Conservation (phyloP, 2,113 vertebrate genomes). For the Ctenomys sociabilis region DNA sequence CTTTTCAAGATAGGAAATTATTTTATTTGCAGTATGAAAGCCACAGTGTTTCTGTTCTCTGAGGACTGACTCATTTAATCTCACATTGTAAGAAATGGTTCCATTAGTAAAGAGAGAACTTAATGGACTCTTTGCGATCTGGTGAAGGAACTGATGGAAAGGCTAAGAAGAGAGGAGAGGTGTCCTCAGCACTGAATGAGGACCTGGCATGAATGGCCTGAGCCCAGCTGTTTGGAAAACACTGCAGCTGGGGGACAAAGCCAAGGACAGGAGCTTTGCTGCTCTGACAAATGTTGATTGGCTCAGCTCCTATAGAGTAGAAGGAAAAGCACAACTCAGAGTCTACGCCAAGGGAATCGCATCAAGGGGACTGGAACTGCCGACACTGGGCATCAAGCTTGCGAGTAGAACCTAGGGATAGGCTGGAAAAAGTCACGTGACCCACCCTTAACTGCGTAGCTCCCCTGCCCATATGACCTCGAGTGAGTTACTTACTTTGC, state of each 20-base stretch:
- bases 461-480: not conserved
- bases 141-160: not conserved
- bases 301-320: not conserved
- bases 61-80: not conserved
- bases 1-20: constrained; percentile 46
- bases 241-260: not conserved
- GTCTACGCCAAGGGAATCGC: not conserved
- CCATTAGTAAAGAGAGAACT: not conserved
- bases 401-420: not conserved
- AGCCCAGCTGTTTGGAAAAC: not conserved
- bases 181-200: not conserved
- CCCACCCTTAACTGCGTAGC: not conserved
- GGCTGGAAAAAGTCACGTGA: not conserved
- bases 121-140: not conserved
- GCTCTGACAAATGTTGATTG: not conserved
- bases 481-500: not conserved
- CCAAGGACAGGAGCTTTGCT: not conserved
- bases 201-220: not conserved
- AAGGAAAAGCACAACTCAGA: not conserved
- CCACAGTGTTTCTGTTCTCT: not conserved
- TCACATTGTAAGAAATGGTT: not conserved
- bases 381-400: not conserved
- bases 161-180: not conserved
- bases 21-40: constrained; percentile 13
- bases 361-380: not conserved